Evolutionary conservation across 2,888 invertebrate genomes (phyloP), one percentile per base, ranked within the genome.

Genomic region (Troglohyphantes excavatus): DNA sequence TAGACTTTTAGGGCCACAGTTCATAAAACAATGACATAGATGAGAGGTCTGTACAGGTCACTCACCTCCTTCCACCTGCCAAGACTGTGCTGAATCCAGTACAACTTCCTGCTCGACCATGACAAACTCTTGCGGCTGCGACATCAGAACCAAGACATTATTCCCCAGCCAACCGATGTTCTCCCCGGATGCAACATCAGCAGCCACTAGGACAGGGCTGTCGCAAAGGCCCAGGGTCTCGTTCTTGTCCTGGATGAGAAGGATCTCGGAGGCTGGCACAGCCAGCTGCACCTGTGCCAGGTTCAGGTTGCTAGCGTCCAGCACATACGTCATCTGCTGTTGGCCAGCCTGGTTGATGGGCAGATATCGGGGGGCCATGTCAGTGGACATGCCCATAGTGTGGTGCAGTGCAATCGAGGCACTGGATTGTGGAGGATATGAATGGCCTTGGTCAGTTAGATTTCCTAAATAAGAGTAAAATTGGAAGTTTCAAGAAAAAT

Each of bases 331-430:
- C 90, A 90, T 84, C 53, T 53, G 53, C 17, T 53, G 53, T 39
- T 86, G 86, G 26, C 89, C 89, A 76, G 89, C 27, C 13, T 83
- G 78, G 63, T 90, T 90, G 23, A 90, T 53, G 1, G 90, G 72
- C 53, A 90, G 29, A 67, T 83, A 90, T 33, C 78, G 61, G 46
- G 90, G 90, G 65, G 90, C 76, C 90, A 90, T 90, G 83, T 90
- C 90, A 46, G 78, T 90, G 78, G 90, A 90, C 90, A 90, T 90
- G 70, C 90, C 90, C 90, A 90, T 90, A 84, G 63, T 90, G 78
- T 78, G 68, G 6, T 63, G 26, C 21, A 39, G 21, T 21, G 33
- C 29, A 67, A 53, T 61, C 33, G n/a, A 26, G 5, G 43, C 63
- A 65, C 63, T 65, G 63, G 17, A n/a, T n/a, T n/a, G n/a, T n/a